Evolutionary conservation across 2,888 invertebrate genomes (phyloP), one percentile per base, ranked within the genome.

Genomic region (Diarsia dahlii): DNA sequence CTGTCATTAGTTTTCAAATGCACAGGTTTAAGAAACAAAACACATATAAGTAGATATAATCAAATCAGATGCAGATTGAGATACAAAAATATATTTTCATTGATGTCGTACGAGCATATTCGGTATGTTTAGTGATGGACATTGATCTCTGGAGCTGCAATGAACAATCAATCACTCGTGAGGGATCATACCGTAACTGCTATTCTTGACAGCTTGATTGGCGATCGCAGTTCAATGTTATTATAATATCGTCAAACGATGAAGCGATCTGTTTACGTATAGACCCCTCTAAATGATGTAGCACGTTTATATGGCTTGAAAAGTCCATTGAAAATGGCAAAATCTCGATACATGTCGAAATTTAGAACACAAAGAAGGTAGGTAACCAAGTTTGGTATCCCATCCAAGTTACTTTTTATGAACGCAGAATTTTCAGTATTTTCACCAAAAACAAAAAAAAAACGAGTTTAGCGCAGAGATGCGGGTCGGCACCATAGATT

Each of bases 401-500:
- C 10, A 1, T 28, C 9, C 8, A 58, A 3, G 45, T 66, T 64
- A 15, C 3, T n/a, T 58, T 48, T 66, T 77, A 18, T 34, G 46
- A 12, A 76, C 23, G 12, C 6, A 45, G 34, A 64, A 23, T 48
- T 23, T 13, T 15, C 6, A 45, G 34, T 58, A 23, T 48, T 23
- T 13, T 15, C 3, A 56, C 3, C 20, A 50, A 28, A 20, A n/a
- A 78, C 18, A 50, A 39, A 56, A n/a, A 78, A 70, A n/a, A 54
- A 23, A 6, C 18, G 20, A 15, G 50, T 1, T 8, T 18, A 20
- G 28, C 45, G 46, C 23, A 62, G 20, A 73, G 52, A 58, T 73
- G 60, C 65, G 80, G 78, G 60, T 62, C 28, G 46, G 18, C 58
- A 48, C 66, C 73, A 66, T 62, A 69, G 50, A 67, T 82, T 62